Base-by-base conservation (phyloP, 2,888 invertebrate genomes). In the Diplazon laetatorius region DNA sequence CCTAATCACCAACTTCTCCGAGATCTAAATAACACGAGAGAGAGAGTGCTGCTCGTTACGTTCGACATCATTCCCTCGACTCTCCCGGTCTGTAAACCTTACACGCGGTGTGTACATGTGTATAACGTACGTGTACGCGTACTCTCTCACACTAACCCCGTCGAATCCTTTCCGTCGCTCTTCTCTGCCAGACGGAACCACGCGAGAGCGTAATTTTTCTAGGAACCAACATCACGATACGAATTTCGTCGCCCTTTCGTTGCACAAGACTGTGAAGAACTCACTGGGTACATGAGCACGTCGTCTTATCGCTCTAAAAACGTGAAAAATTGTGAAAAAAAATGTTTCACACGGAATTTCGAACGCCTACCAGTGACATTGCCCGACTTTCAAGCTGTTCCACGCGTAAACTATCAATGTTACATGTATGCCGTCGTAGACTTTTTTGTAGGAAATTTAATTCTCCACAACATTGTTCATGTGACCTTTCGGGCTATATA, bases 1-100 rank as follows among this genome's bases (percentile, higher is more conserved):
- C 30, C 30, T 30, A 74, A 74, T 74, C 74, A 74, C 68, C 30
- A 74, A 74, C 68, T 68, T 74, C 35, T 25, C 60, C 50, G 16
- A 44, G 25, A 16, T 60, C 68, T 50, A 52, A 74, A 68, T 74
- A 74, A 74, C 68, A 68, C 37, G 50, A n/a, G 52, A 25, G 55
- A 74, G 20, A n/a, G n/a, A n/a, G n/a, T n/a, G n/a, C n/a, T 65
- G 44, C 66, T 66, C 66, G 65, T 76, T 60, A 63, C 59, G 20
- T 71, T 60, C 50, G 59, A 70, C 59, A 50, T 60, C 59, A 50
- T 71, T 14, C 9, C 65, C 35, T 50, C 42, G 22, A n/a, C 30
- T 57, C 9, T 9, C 50, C 14, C 20, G 14, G 9, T 9, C n/a
- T 10, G 42, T 42, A 42, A 1, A n/a, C 42, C 42, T 12, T 42